These are phyloP conservation scores for Luperina testacea DNA, from an alignment of 2,888 invertebrate genomes.

Conservation along the genomic window DNA sequence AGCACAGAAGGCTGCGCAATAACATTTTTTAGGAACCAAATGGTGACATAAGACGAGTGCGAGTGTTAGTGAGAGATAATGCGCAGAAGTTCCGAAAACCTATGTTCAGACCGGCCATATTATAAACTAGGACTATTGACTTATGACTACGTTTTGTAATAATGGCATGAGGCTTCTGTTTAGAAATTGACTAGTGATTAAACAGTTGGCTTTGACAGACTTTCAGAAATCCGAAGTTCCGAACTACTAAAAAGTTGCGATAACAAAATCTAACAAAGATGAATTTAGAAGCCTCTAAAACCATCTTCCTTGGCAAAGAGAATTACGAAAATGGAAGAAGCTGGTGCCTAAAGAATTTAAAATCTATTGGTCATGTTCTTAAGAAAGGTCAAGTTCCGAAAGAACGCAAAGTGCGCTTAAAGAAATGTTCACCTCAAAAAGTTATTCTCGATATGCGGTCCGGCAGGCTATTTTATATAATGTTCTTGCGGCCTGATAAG, in stretches of 20 bases:
- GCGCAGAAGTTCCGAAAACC: too few relatives aligned
- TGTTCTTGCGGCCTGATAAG: background rate
- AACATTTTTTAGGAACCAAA: too few relatives aligned
- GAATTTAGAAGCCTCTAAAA: conserved; percentile 32
- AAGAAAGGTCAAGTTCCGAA: background rate
- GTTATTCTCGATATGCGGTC: background rate
- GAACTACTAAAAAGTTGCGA: background rate
- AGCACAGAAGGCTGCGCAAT: too few relatives aligned
- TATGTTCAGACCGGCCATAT: too few relatives aligned
- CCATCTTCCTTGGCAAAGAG: conserved; percentile 25
- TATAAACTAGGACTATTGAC: too few relatives aligned
- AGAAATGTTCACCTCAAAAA: background rate
- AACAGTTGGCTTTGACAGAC: too few relatives aligned
- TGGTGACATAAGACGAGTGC: too few relatives aligned
- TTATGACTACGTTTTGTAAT: too few relatives aligned
- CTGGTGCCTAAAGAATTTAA: background rate
- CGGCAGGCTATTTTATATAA: background rate
- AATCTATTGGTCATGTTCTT: background rate
- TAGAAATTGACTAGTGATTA: too few relatives aligned
- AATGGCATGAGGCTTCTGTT: too few relatives aligned
- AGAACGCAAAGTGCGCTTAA: background rate
- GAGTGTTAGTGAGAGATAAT: too few relatives aligned
- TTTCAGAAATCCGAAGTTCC: too few relatives aligned
- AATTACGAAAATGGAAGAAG: conserved; percentile 35
- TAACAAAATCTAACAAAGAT: background rate